Conservation (phyloP, 1,140 invertebrate species). For the Meloidogyne chitwoodi region DNA sequence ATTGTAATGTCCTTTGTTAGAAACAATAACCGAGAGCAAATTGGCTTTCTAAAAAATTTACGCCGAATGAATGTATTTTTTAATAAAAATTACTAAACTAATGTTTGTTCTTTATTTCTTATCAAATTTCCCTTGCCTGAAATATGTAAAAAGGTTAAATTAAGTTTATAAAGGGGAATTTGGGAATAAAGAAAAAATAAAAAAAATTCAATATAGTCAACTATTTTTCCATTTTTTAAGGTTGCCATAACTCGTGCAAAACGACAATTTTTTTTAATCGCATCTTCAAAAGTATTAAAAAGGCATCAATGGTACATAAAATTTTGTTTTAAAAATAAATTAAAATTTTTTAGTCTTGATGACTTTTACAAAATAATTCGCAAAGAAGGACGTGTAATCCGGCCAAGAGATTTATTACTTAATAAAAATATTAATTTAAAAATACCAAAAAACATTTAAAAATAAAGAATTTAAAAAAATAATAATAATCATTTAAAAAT, state of each 20-base stretch:
- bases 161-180: no score
- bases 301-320: background rate
- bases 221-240: background rate
- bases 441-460: background rate
- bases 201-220: background rate
- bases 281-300: conserved; percentile 1
- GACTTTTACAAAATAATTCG: background rate
- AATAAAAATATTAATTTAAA: background rate
- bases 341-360: background rate
- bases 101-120: no score
- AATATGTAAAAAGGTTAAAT: no score
- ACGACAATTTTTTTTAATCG: conserved; percentile 42
- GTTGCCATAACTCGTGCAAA: conserved; percentile 44
- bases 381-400: background rate
- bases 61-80: conserved; percentile 35
- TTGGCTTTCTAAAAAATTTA: conserved; percentile 39
- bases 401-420: background rate
- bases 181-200: no score
- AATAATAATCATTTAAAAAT: no score
- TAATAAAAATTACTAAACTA: background rate
- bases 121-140: no score
- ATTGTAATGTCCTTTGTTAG: conserved; percentile 51
- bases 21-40: conserved; percentile 25
- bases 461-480: background rate
- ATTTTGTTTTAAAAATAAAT: background rate